phyloP scores from a whole-genome alignment of 2,888 invertebrate species.

The Latrodectus hesperus region DNA sequence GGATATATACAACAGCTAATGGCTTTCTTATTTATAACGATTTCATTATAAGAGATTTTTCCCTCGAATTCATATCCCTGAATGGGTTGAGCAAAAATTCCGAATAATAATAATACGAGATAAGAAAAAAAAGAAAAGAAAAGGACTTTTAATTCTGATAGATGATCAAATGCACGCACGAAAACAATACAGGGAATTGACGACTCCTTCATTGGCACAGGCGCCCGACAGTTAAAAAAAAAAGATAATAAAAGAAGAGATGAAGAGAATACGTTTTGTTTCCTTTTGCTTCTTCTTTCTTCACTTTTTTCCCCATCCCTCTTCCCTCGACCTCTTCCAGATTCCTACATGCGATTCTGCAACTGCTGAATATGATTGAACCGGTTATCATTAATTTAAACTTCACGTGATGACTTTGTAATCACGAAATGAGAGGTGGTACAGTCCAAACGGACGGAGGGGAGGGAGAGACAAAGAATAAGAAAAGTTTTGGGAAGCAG shows the following conservation, averaged over 20 bases:
- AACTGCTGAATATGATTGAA: constrained; percentile 54
- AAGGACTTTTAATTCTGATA: constrained; percentile 59
- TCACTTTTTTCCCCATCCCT: constrained; percentile 3
- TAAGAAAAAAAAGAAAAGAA: constrained; percentile 48
- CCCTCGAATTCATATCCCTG: constrained; percentile 49
- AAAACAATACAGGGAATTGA: constrained; percentile 46
- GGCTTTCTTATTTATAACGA: constrained; percentile 63
- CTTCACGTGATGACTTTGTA: constrained; percentile 67
- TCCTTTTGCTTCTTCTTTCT: background rate
- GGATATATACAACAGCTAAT: constrained; percentile 41
- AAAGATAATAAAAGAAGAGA: constrained; percentile 33
- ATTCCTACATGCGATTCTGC: constrained; percentile 37
- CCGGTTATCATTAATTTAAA: constrained; percentile 69
- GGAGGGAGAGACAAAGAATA: background rate
- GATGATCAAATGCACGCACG: constrained; percentile 32
- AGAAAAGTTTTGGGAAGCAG: constrained; percentile 58
- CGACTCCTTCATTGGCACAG: constrained; percentile 43
- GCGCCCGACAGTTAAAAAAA: constrained; percentile 47
- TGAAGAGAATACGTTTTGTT: constrained; percentile 53
- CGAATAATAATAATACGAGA: constrained; percentile 1
- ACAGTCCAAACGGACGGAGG: background rate
- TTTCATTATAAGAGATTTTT: constrained; percentile 61
- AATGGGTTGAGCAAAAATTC: constrained; percentile 41
- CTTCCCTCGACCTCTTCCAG: constrained; percentile 9
- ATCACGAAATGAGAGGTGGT: constrained; percentile 40